Percentiles rank a stretch among this genome's conserved stretches.
phyloP scores from a whole-genome alignment of 2,113 vertebrate genomes.

The Hirundichthys speculiger region DNA sequence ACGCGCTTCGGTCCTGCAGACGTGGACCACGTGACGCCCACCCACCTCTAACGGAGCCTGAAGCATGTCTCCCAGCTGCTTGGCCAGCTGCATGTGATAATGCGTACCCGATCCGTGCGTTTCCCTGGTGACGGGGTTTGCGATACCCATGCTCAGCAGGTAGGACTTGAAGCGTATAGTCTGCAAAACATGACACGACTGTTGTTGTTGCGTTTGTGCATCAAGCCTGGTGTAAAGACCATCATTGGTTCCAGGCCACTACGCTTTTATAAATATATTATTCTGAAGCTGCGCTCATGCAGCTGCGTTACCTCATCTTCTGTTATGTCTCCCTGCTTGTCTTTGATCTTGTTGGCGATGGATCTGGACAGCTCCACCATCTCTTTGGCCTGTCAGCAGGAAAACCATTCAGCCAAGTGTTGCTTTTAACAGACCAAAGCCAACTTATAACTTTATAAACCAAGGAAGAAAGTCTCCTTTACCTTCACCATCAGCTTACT shows the following conservation, averaged over 20 bases:
- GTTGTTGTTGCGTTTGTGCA: no score
- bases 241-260: not conserved
- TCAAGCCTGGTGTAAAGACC: no score
- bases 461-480: conserved; percentile 37
- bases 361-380: conserved; percentile 98
- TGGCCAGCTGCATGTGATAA: conserved; percentile 96
- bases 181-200: conserved; percentile 68
- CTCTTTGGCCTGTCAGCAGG: conserved; percentile 91
- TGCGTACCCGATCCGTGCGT: conserved; percentile 94
- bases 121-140: conserved; percentile 95
- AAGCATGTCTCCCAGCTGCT: conserved; percentile 92
- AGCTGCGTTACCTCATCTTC: conserved; percentile 97
- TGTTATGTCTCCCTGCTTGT: conserved; percentile 97
- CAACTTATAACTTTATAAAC: not conserved
- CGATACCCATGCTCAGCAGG: conserved; percentile 97
- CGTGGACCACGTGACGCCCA: not conserved
- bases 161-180: conserved; percentile 98
- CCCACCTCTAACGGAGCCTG: conserved; percentile 91
- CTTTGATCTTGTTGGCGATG: conserved; percentile 98
- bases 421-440: not conserved
- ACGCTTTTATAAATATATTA: no score
- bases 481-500: conserved; percentile 99
- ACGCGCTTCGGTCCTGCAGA: not conserved
- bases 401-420: conserved; percentile 5
- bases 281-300: no score